phyloP scores from a whole-genome alignment of 1,140 invertebrate genomes.

The Chymomyza costata region DNA sequence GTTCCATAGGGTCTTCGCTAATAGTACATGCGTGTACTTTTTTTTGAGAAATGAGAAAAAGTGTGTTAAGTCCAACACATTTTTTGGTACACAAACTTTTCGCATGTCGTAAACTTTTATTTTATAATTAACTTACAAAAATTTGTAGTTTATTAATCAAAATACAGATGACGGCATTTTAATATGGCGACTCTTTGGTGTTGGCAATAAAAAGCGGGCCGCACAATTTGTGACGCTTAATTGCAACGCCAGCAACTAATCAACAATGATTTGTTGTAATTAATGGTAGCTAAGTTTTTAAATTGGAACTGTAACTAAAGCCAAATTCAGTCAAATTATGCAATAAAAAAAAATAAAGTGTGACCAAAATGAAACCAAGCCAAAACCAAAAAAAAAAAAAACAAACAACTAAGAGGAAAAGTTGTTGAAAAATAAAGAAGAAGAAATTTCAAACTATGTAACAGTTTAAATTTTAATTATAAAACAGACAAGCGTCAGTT shows the following conservation, averaged over 20 bases:
- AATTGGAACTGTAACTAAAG: slow-evolving; percentile 45
- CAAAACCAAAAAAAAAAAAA: slow-evolving; percentile 5
- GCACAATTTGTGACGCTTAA: no score
- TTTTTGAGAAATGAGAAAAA: no score
- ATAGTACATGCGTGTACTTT: no score
- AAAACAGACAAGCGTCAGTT: no score
- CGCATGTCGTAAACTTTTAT: no score
- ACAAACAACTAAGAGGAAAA: slow-evolving; percentile 10
- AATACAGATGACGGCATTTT: slow-evolving; percentile 17
- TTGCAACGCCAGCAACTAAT: slow-evolving; percentile 11
- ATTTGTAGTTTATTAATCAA: slow-evolving; percentile 42
- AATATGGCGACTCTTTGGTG: slow-evolving; percentile 9
- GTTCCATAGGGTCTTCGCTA: no score
- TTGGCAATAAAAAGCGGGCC: slow-evolving; percentile 4
- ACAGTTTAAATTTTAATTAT: slow-evolving; percentile 38
- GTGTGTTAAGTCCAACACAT: no score
- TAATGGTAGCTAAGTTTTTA: no score
- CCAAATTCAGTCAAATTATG: slow-evolving; percentile 44
- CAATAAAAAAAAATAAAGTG: no score
- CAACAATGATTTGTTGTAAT: slow-evolving; percentile 57
- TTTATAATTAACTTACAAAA: no score
- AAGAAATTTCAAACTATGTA: no score
- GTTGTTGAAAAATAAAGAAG: slow-evolving; percentile 17
- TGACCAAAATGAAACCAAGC: slow-evolving; percentile 19
- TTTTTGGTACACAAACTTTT: no score